Conservation (phyloP, 2,888 invertebrate genomes). For the Caradrina clavipalpis region DNA sequence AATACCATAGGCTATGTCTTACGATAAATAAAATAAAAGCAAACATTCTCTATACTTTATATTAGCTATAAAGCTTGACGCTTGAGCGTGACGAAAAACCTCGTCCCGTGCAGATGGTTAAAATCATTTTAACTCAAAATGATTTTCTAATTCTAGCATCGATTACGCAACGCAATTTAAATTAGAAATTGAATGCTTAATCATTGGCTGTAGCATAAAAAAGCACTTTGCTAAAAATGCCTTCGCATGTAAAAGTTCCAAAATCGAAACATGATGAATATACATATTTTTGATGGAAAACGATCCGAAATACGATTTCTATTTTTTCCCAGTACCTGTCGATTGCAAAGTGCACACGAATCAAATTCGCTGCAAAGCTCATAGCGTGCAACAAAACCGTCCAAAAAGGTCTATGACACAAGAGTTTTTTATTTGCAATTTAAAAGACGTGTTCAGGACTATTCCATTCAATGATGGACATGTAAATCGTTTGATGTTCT, state of each 20-base stretch:
- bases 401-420: conserved; percentile 20
- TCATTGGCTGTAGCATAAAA: too few species aligned
- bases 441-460: conserved; percentile 26
- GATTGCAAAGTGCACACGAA: conserved; percentile 51
- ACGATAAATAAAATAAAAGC: too few species aligned
- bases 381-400: conserved; percentile 35
- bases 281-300: conserved; percentile 40
- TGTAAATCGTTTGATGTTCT: conserved; percentile 24
- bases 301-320: conserved; percentile 19
- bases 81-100: too few species aligned
- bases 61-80: too few species aligned
- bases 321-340: conserved; percentile 33
- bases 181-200: too few species aligned
- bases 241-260: conserved; percentile 2
- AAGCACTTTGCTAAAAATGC: neutral
- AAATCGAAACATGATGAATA: conserved; percentile 28
- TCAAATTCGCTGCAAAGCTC: conserved; percentile 47
- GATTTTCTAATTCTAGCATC: neutral
- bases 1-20: too few species aligned
- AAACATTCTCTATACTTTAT: too few species aligned
- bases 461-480: conserved; percentile 26
- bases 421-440: conserved; percentile 43
- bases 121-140: neutral
- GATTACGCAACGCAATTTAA: neutral
- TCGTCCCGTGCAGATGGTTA: too few species aligned